A percentile compares a stretch with the other conserved stretches of the same genome.
phyloP scores from a whole-genome alignment of 2,888 invertebrate species.

The Drosophila greeni region DNA sequence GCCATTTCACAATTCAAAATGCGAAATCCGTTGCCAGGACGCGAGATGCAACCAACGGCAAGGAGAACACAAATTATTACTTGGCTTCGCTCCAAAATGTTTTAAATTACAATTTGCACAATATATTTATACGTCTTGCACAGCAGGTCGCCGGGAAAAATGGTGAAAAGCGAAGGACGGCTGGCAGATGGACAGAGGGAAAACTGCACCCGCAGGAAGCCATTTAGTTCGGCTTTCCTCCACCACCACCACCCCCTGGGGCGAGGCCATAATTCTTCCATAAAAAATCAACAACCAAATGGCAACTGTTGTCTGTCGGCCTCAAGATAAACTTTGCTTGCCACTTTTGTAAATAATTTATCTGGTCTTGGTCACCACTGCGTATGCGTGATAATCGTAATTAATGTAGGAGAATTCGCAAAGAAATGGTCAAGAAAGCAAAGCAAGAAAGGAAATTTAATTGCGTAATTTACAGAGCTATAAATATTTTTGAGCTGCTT shows the following conservation, averaged over 20 bases:
- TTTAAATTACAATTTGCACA: conserved; percentile 72
- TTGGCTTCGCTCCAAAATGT: conserved; percentile 70
- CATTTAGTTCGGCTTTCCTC: conserved; percentile 45
- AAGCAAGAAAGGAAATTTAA: neutral
- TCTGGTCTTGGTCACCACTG: conserved; percentile 24
- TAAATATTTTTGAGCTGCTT: neutral
- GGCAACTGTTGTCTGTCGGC: conserved; percentile 38
- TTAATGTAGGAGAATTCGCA: conserved; percentile 6
- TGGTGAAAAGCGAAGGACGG: neutral
- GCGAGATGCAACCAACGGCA: conserved; percentile 46
- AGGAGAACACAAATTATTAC: conserved; percentile 68
- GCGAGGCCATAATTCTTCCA: conserved; percentile 45
- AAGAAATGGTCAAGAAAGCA: conserved; percentile 1
- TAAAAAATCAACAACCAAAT: conserved; percentile 57
- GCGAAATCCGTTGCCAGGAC: conserved; percentile 52
- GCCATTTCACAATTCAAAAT: conserved; percentile 54
- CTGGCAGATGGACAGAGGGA: conserved; percentile 1
- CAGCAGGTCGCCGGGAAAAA: conserved; percentile 23
- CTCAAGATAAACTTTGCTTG: conserved; percentile 40
- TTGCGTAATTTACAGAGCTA: neutral
- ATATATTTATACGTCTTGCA: conserved; percentile 32
- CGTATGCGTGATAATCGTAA: conserved; percentile 39
- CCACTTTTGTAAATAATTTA: conserved; percentile 31
- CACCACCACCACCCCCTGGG: conserved; percentile 15
- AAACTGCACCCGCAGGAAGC: conserved; percentile 49